Evolutionary conservation across 2,888 invertebrate genomes (phyloP).

Genomic region (Carcina quercana): DNA sequence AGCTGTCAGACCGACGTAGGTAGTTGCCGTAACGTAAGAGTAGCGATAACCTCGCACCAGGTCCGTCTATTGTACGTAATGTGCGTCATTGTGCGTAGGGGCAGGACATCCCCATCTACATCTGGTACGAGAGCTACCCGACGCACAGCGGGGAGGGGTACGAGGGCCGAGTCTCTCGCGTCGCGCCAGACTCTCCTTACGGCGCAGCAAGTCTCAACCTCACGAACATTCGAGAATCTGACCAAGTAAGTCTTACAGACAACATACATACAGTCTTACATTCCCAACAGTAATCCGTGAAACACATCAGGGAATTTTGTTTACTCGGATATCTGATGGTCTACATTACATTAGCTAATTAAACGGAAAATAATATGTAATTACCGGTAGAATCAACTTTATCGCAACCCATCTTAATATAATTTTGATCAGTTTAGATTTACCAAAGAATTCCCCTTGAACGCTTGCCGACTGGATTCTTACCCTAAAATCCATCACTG

Average conservation of each 20-base stretch:
- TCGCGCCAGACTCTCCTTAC: constrained; percentile 90
- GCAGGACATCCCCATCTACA: constrained; percentile 97
- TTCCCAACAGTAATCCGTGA: too few species aligned
- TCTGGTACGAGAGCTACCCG: constrained; percentile 98
- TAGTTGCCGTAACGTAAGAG: constrained; percentile 1
- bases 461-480: too few species aligned
- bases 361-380: too few species aligned
- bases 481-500: not conserved
- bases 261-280: too few species aligned
- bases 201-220: constrained; percentile 96
- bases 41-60: constrained; percentile 9
- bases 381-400: too few species aligned
- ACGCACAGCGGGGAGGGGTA: constrained; percentile 97
- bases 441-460: too few species aligned
- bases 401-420: too few species aligned
- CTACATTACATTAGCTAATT: too few species aligned
- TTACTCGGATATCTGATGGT: too few species aligned
- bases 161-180: constrained; percentile 92
- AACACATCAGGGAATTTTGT: too few species aligned
- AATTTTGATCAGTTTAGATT: too few species aligned
- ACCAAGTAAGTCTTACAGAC: too few species aligned
- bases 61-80: constrained; percentile 5
- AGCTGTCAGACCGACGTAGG: not conserved
- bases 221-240: constrained; percentile 93
- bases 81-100: constrained; percentile 76